These are phyloP conservation scores for Selenia dentaria DNA, from an alignment of 2,888 invertebrate species.

Conservation along the genomic window DNA sequence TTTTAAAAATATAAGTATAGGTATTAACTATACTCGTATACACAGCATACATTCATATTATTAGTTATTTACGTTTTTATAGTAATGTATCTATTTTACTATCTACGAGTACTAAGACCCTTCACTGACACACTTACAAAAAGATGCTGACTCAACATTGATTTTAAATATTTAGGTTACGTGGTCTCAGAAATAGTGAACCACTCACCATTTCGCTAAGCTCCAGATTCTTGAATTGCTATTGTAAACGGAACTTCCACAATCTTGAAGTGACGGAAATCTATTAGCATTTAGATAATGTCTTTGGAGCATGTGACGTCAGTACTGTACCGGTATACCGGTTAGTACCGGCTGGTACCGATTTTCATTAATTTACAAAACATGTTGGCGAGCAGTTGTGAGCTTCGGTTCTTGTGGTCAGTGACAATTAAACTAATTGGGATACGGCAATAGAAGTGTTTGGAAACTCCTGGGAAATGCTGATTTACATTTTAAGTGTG, in stretches of 20 bases:
- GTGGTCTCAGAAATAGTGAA: too few relatives aligned
- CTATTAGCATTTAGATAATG: constrained; percentile 79
- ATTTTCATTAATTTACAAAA: constrained; percentile 15
- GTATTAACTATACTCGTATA: too few relatives aligned
- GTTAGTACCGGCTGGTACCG: constrained; percentile 7
- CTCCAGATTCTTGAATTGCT: background rate
- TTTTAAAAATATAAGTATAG: too few relatives aligned
- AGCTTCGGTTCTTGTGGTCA: constrained; percentile 12
- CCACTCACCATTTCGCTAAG: constrained; percentile 1
- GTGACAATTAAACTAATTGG: constrained; percentile 9
- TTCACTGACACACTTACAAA: too few relatives aligned
- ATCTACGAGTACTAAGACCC: too few relatives aligned
- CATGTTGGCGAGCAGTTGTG: constrained; percentile 7
- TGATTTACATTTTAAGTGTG: background rate
- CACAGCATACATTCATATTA: too few relatives aligned
- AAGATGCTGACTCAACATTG: too few relatives aligned
- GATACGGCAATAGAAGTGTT: background rate
- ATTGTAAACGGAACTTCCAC: constrained; percentile 13
- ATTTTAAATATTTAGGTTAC: too few relatives aligned
- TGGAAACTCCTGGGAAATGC: background rate
- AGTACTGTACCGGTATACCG: constrained; percentile 10
- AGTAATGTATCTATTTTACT: too few relatives aligned
- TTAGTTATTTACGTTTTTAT: too few relatives aligned
- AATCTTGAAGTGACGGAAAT: constrained; percentile 52
- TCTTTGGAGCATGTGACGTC: constrained; percentile 55